Base-by-base conservation (phyloP, 2,888 invertebrate species). In the Arrhopalites spinosus region DNA sequence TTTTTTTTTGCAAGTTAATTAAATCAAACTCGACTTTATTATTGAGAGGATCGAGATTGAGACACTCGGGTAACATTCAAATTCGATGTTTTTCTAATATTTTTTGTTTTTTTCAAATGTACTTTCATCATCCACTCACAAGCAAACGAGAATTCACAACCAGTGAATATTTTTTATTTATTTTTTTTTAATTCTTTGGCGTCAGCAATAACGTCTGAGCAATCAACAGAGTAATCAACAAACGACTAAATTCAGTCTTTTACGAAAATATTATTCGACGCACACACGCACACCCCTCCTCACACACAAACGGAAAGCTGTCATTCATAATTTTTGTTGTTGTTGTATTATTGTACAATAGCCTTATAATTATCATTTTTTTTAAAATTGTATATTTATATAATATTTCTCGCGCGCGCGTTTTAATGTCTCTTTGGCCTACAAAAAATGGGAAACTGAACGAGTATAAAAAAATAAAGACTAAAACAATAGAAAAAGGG, bases 191-290 rank as follows among this genome's bases (percentile, higher is more conserved):
- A 61, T 74, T 68, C 20, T 74, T 74, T 74, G 74, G 74, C 74
- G 66, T 74, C 74, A 68, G 67, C 74, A 74, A 43, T 36, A 53
- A 59, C 43, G 74, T 59, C 74, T 74, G 74, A 74, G 74, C 74
- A 74, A 74, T 74, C 67, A 74, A 74, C 74, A 74, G 74, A 74
- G 74, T 74, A 74, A 72, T 71, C 53, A 73, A 67, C 66, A 67
- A 67, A 66, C 68, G 74, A 74, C 74, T 74, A 74, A 74, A 74
- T 74, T 74, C 74, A 74, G 74, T 74, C 74, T 74, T 74, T 74
- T 74, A 74, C 74, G 74, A 74, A 74, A 74, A 74, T 74, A 74
- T 74, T 74, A 66, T 67, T 71, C 47, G 72, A 72, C 72, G 63
- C 72, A 63, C 63, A 45, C 47, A 59, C 50, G 3, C 50, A 50